Evolutionary conservation across 2,113 vertebrate genomes (phyloP).

Genomic region (Neofelis nebulosa): DNA sequence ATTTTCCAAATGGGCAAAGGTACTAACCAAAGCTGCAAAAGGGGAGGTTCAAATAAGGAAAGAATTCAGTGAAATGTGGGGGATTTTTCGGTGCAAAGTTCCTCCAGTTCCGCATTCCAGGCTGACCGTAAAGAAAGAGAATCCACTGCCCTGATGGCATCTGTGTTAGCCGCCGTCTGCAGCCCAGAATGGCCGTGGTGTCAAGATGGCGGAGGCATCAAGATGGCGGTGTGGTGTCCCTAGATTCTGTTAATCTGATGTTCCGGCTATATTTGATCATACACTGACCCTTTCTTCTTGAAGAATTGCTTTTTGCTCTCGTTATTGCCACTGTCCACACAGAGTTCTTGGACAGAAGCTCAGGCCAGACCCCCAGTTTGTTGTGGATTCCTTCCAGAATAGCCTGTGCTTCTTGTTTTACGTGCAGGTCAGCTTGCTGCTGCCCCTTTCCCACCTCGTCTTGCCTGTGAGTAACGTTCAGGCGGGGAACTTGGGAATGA

Average conservation of each 20-base stretch:
- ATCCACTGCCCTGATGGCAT: not conserved
- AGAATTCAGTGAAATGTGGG: not conserved
- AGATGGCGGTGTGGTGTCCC: not conserved
- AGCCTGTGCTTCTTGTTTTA: not conserved
- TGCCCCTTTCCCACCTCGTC: too few species aligned
- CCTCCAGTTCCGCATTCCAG: not conserved
- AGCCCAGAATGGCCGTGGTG: fast-evolving
- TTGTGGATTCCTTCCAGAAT: not conserved
- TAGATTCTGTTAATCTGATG: not conserved
- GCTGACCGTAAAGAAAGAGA: not conserved
- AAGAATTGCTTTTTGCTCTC: not conserved
- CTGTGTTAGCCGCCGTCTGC: not conserved
- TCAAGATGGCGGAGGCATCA: too few species aligned
- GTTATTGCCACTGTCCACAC: not conserved
- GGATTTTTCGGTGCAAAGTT: not conserved
- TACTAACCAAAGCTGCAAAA: not conserved
- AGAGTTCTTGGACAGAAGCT: not conserved
- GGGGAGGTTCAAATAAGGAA: conserved; percentile 43
- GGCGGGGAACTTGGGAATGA: not conserved
- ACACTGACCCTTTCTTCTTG: not conserved
- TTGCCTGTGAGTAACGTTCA: fast-evolving
- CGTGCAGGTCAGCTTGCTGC: fast-evolving
- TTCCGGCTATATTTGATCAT: not conserved
- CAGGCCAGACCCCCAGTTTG: not conserved
- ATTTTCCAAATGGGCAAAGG: not conserved